Evolutionary conservation across 2,888 invertebrate genomes (phyloP).

Genomic region (Calephelis perditalis): DNA sequence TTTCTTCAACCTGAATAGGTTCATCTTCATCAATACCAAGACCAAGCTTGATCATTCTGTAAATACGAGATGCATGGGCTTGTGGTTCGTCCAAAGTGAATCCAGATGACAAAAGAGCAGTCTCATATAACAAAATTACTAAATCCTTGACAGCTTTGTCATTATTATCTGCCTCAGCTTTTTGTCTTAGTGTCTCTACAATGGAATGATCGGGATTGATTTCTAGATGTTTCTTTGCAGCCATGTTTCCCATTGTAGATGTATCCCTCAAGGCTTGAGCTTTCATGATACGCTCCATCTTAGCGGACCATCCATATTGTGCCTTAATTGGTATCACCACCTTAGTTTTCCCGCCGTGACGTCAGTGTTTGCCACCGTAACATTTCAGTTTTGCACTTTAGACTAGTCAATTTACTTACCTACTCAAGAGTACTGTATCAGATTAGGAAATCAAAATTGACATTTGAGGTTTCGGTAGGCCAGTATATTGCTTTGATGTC

Average conservation of each 20-base stretch:
- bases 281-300: constrained; percentile 99
- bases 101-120: constrained; percentile 96
- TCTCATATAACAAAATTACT: constrained; percentile 96
- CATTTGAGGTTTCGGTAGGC: too few relatives aligned
- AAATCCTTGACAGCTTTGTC: constrained; percentile 99
- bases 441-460: too few relatives aligned
- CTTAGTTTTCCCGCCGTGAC: too few relatives aligned
- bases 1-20: constrained; percentile 82
- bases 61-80: constrained; percentile 96
- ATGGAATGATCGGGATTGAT: constrained; percentile 98
- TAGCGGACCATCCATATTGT: constrained; percentile 99
- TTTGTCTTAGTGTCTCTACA: constrained; percentile 92
- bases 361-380: too few relatives aligned
- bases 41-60: constrained; percentile 99
- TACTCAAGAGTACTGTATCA: too few relatives aligned
- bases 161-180: constrained; percentile 97
- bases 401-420: too few relatives aligned
- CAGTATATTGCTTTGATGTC: too few relatives aligned
- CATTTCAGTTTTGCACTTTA: too few relatives aligned
- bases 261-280: constrained; percentile 98
- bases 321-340: too few relatives aligned
- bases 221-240: constrained; percentile 99
- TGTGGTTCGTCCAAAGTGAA: constrained; percentile 97
- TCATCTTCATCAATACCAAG: constrained; percentile 98
- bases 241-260: constrained; percentile 99